phyloP scores from a whole-genome alignment of 2,888 invertebrate species.

The Cantharis nigra region DNA sequence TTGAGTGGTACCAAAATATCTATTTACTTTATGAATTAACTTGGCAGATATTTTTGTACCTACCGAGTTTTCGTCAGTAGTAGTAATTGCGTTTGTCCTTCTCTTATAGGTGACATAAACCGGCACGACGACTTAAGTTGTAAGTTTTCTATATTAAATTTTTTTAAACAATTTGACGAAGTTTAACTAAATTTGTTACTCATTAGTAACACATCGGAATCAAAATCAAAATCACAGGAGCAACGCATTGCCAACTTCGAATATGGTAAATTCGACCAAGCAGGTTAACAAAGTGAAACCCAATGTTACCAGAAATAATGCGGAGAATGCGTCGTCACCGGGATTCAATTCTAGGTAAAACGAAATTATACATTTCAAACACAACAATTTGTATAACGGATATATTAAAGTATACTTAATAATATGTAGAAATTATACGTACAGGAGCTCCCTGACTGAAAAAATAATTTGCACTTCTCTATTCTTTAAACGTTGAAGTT shows the following conservation, averaged over 20 bases:
- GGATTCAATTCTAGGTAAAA: constrained; percentile 67
- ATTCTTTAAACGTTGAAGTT: not conserved
- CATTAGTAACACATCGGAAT: constrained; percentile 76
- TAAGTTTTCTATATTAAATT: constrained; percentile 59
- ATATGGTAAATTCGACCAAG: constrained; percentile 76
- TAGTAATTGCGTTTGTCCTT: constrained; percentile 29
- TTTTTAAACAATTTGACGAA: not conserved
- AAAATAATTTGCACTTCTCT: not conserved
- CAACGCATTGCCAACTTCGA: constrained; percentile 69
- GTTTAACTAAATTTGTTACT: constrained; percentile 25
- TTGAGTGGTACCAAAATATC: not conserved
- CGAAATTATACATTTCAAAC: not conserved
- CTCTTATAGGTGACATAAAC: constrained; percentile 73
- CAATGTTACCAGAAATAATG: constrained; percentile 77
- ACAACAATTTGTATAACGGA: not conserved
- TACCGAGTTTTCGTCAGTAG: not conserved
- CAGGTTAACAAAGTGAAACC: constrained; percentile 91
- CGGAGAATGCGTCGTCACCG: constrained; percentile 73
- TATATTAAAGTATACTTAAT: constrained; percentile 15
- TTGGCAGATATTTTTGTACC: not conserved
- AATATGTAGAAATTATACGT: not conserved
- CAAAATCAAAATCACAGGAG: constrained; percentile 71
- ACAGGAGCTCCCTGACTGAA: not conserved
- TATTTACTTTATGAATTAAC: not conserved
- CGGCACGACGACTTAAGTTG: constrained; percentile 76